Conservation (phyloP, 2,113 vertebrate species). For the Calyptomena viridis region DNA sequence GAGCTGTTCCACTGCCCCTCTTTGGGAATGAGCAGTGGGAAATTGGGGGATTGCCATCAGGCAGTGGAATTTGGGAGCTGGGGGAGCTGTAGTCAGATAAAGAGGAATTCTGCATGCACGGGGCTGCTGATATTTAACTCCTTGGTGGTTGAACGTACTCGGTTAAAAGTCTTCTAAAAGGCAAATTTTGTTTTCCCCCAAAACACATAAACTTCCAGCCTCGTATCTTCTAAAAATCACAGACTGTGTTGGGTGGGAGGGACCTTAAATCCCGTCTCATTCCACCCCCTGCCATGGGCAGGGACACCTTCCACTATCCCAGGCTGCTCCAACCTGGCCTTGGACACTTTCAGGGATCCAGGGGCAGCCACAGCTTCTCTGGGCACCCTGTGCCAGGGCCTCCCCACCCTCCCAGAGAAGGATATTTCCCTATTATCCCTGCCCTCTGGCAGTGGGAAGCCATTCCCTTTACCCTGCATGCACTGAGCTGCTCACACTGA, state of each 20-base stretch:
- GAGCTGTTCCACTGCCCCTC: neutral
- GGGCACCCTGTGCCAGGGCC: neutral
- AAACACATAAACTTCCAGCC: neutral
- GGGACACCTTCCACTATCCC: neutral
- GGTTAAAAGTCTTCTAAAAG: neutral
- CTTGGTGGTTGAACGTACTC: rapidly evolving
- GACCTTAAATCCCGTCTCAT: rapidly evolving
- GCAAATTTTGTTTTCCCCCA: neutral
- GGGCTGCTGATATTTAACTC: neutral
- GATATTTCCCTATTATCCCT: neutral
- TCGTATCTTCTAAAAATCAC: neutral
- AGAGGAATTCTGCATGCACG: rapidly evolving
- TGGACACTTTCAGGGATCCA: neutral
- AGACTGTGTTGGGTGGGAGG: neutral
- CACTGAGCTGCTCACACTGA: rapidly evolving
- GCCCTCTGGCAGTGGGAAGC: neutral
- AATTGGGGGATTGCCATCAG: neutral
- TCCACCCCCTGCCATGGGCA: neutral
- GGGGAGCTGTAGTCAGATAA: neutral
- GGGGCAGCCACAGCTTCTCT: neutral
- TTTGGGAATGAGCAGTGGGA: neutral
- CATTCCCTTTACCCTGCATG: neutral
- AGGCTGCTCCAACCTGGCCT: neutral
- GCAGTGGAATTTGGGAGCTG: neutral
- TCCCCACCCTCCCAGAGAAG: neutral